phyloP scores from a whole-genome alignment of 2,797 vertebrate genomes.

The Spondyliosoma cantharus region DNA sequence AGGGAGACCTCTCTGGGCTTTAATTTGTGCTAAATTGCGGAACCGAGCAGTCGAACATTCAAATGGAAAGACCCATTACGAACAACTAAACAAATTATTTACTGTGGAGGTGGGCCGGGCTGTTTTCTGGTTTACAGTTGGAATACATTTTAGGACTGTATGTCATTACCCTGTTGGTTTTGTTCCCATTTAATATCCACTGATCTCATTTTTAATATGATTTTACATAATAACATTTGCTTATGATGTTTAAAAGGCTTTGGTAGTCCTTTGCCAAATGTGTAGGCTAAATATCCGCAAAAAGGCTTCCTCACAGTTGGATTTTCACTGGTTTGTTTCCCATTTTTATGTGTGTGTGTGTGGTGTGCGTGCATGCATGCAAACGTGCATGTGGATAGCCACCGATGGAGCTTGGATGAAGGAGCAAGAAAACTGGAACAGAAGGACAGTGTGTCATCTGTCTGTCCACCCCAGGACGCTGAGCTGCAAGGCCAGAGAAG shows the following conservation, averaged over 20 bases:
- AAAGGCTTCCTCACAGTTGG: constrained; percentile 27
- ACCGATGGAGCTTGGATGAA: constrained; percentile 58
- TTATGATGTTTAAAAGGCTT: constrained; percentile 12
- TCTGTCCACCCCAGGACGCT: constrained; percentile 63
- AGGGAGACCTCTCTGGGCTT: constrained; percentile 40
- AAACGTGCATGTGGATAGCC: constrained; percentile 38
- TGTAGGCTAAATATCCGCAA: neutral
- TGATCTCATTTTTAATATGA: constrained; percentile 19
- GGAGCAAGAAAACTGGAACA: constrained; percentile 59
- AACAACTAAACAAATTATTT: constrained; percentile 55
- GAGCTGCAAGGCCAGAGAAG: constrained; percentile 32
- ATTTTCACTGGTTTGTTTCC: constrained; percentile 30
- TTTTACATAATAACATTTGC: constrained; percentile 26
- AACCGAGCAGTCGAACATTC: constrained; percentile 56
- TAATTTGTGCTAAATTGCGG: constrained; percentile 63
- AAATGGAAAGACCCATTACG: constrained; percentile 64
- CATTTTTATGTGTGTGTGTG: constrained; percentile 6
- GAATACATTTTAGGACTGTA: constrained; percentile 21
- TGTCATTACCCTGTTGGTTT: constrained; percentile 11
- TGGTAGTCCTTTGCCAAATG: constrained; percentile 1
- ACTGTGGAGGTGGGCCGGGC: constrained; percentile 23
- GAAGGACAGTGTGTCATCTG: constrained; percentile 67
- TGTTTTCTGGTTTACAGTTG: constrained; percentile 10
- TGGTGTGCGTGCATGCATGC: constrained; percentile 3
- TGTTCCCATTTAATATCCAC: constrained; percentile 16